phyloP scores from a whole-genome alignment of 2,113 vertebrate species.

The Pterocles gutturalis region DNA sequence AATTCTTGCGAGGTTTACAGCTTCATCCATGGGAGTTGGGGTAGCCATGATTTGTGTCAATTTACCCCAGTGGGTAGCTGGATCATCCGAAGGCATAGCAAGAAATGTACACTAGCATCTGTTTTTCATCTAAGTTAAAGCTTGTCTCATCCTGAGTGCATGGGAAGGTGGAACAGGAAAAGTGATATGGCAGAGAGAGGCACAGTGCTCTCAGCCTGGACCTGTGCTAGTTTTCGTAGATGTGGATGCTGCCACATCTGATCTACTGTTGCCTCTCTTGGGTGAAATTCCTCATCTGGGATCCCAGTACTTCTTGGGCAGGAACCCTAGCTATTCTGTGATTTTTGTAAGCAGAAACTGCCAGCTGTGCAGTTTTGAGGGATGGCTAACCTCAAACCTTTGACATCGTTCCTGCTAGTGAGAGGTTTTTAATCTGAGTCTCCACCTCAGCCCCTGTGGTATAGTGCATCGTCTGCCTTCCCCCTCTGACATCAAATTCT shows the following conservation, averaged over 20 bases:
- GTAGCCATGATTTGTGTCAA: not conserved
- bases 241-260: not conserved
- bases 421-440: not conserved
- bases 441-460: not conserved
- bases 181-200: not conserved
- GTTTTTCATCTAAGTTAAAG: not conserved
- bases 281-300: not conserved
- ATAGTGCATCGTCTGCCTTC: not conserved
- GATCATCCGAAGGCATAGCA: not conserved
- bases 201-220: not conserved
- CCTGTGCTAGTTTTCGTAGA: rapidly evolving
- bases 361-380: not conserved
- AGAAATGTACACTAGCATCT: not conserved
- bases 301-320: not conserved
- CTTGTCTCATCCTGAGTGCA: not conserved
- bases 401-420: not conserved
- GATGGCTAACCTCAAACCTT: not conserved
- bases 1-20: not conserved
- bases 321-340: not conserved
- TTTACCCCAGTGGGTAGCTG: not conserved
- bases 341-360: not conserved
- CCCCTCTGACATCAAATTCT: not conserved
- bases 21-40: not conserved
- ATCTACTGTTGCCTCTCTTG: not conserved
- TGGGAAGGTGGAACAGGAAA: not conserved